These are phyloP conservation scores for Halictus ligatus DNA, from an alignment of 2,888 invertebrate species.

Conservation along the genomic window DNA sequence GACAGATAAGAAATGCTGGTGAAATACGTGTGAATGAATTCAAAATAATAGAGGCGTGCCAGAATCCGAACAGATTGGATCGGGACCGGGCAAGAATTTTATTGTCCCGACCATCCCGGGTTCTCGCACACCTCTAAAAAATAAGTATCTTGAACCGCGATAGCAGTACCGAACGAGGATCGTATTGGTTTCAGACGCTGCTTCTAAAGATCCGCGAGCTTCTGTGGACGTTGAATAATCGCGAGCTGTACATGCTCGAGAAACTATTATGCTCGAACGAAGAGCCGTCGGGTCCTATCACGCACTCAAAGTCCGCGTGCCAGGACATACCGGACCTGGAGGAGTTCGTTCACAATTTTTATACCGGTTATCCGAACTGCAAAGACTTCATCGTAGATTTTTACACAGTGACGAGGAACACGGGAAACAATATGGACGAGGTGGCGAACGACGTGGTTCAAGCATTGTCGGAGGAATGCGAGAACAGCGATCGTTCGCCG, in stretches of 20 bases:
- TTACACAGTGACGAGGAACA: conserved; percentile 82
- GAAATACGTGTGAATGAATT: too few relatives aligned
- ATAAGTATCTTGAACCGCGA: not conserved
- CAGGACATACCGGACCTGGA: conserved; percentile 86
- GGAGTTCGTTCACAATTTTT: conserved; percentile 89
- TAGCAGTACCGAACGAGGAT: not conserved
- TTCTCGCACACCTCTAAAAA: not conserved
- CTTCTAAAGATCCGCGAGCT: conserved; percentile 96
- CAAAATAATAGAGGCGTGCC: too few relatives aligned
- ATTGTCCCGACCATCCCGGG: too few relatives aligned
- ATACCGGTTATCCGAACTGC: conserved; percentile 89
- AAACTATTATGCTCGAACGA: conserved; percentile 96
- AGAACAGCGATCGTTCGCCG: conserved; percentile 18
- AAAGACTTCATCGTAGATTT: conserved; percentile 87
- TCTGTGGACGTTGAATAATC: conserved; percentile 93
- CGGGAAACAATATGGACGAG: conserved; percentile 82
- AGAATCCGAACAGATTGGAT: too few relatives aligned
- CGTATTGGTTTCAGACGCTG: conserved; percentile 87
- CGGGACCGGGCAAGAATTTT: too few relatives aligned
- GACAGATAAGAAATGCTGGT: too few relatives aligned
- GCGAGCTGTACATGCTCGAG: conserved; percentile 94
- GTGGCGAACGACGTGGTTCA: conserved; percentile 81
- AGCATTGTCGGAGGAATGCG: conserved; percentile 71
- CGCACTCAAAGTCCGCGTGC: conserved; percentile 72
- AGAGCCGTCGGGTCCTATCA: conserved; percentile 85